Conservation (phyloP, 2,797 vertebrate species). For the Notoglanidium macrostoma region DNA sequence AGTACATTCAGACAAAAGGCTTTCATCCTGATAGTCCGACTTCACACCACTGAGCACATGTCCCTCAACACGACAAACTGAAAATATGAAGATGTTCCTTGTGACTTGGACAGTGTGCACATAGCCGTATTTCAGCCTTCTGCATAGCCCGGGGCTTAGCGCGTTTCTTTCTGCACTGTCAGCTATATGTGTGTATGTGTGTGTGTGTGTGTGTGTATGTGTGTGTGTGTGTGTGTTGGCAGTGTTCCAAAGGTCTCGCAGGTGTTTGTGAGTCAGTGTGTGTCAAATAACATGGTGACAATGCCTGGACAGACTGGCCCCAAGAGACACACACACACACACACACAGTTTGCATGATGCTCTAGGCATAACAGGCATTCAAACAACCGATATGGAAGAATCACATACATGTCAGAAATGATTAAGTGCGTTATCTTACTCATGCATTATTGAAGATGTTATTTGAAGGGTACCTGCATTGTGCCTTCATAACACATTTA, state of each 20-base stretch:
- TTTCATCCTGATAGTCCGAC: not conserved
- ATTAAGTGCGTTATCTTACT: not conserved
- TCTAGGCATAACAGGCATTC: not conserved
- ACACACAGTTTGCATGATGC: not conserved
- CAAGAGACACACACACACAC: constrained; percentile 16
- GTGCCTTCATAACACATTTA: not conserved
- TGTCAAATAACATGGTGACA: constrained; percentile 43
- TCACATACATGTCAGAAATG: not conserved
- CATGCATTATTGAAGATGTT: not conserved
- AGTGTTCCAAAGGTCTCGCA: constrained; percentile 41
- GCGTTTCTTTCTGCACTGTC: constrained; percentile 35
- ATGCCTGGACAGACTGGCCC: constrained; percentile 11
- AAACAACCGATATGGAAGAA: too few species aligned
- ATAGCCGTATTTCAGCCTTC: constrained; percentile 19
- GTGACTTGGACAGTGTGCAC: constrained; percentile 25
- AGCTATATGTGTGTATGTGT: constrained; percentile 13
- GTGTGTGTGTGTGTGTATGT: constrained; percentile 3
- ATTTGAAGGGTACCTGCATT: not conserved
- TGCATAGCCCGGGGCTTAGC: constrained; percentile 35
- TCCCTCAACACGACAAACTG: not conserved
- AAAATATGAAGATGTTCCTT: constrained; percentile 16
- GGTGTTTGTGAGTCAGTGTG: constrained; percentile 37
- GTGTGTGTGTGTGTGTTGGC: constrained; percentile 16
- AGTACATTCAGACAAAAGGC: not conserved
- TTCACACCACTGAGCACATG: not conserved